Evolutionary conservation across 1,140 invertebrate genomes (phyloP).

Genomic region (Eulimnadia texana): DNA sequence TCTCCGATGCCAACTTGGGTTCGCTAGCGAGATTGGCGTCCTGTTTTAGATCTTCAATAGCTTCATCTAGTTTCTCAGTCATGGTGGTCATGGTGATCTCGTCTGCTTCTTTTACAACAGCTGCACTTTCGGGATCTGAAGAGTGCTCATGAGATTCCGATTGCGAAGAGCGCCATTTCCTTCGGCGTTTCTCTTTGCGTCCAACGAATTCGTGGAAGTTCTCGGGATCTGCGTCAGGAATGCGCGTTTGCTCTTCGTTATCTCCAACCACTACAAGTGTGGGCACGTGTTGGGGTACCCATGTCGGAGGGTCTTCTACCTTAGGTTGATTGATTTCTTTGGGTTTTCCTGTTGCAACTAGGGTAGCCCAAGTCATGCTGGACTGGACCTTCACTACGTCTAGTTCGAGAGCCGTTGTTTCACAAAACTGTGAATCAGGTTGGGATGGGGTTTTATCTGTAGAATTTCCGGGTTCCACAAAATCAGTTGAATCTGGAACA

Average conservation of each 20-base stretch:
- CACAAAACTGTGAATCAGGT: not conserved
- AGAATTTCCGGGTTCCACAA: not conserved
- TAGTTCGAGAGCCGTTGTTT: not conserved
- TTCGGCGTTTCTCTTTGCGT: constrained; percentile 29
- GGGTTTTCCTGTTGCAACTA: constrained; percentile 14
- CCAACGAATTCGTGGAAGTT: constrained; percentile 35
- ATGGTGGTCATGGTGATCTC: constrained; percentile 9
- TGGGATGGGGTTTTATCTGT: not conserved
- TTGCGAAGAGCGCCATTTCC: constrained; percentile 32
- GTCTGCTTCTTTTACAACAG: constrained; percentile 20
- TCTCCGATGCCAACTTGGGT: no score
- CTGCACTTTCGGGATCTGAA: constrained; percentile 16
- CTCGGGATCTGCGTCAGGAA: constrained; percentile 29
- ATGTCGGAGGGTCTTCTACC: not conserved
- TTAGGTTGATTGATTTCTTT: constrained; percentile 4
- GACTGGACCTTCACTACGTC: not conserved
- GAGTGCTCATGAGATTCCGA: constrained; percentile 16
- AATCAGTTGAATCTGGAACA: no score
- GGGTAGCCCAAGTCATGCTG: constrained; percentile 1
- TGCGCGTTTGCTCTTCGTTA: constrained; percentile 2
- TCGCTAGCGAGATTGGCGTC: no score
- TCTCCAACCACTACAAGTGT: constrained; percentile 10
- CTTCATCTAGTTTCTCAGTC: constrained; percentile 5
- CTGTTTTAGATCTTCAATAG: constrained; percentile 9
- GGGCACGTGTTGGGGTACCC: not conserved